Conservation (phyloP, 2,797 vertebrate species). For the Ispidina picta region DNA sequence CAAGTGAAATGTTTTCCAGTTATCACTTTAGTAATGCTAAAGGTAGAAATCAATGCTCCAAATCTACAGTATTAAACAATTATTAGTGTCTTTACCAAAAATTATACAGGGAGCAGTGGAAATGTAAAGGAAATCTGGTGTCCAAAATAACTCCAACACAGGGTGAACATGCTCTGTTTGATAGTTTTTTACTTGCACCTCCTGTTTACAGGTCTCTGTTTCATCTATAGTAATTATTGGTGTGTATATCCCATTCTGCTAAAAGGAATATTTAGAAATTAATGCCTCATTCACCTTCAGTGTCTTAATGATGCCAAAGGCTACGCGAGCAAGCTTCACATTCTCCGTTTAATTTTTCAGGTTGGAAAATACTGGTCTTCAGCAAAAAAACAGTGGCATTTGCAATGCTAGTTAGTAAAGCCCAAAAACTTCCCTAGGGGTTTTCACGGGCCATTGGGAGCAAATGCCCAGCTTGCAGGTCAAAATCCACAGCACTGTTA, state of each 20-base stretch:
- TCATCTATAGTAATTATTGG: not conserved
- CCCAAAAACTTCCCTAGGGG: constrained; percentile 20
- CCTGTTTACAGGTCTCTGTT: not conserved
- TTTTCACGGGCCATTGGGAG: constrained; percentile 65
- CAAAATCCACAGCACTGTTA: constrained; percentile 50
- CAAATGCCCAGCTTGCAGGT: constrained; percentile 61
- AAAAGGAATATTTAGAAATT: not conserved
- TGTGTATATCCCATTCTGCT: not conserved
- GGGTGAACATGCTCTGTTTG: not conserved
- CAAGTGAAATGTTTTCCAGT: not conserved
- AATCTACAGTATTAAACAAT: not conserved
- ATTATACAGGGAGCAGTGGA: not conserved
- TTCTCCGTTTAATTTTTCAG: not conserved
- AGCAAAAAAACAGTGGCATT: constrained; percentile 24
- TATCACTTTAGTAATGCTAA: not conserved
- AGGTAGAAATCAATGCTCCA: not conserved
- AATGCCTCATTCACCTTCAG: not conserved
- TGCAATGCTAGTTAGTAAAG: not conserved
- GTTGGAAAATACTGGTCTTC: not conserved
- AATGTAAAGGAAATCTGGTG: not conserved
- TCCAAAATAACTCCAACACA: not conserved
- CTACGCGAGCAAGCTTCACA: not conserved
- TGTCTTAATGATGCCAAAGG: not conserved
- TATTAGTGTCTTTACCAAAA: not conserved
- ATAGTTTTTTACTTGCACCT: not conserved